Conservation (phyloP, 2,113 vertebrate species). For the Ictalurus furcatus region DNA sequence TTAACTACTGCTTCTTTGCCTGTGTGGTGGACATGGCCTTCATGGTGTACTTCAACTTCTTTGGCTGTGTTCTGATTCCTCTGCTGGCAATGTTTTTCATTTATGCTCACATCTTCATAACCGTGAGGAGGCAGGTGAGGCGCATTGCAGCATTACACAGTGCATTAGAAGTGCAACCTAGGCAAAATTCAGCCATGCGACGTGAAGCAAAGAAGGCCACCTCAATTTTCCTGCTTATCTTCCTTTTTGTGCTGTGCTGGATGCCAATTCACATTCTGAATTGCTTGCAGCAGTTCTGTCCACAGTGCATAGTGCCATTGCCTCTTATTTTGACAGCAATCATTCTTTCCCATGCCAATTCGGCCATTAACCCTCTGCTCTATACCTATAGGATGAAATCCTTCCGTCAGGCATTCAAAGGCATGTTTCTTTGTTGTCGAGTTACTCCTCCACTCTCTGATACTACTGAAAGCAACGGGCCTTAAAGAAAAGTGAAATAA, state of each 20-base stretch:
- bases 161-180: background rate
- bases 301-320: slow-evolving; percentile 53
- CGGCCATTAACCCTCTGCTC: slow-evolving; percentile 67
- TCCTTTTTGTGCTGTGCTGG: slow-evolving; percentile 66
- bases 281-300: slow-evolving; percentile 59
- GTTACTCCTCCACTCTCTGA: background rate
- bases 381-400: slow-evolving; percentile 68
- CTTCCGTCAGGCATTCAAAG: slow-evolving; percentile 58
- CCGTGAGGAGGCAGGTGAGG: slow-evolving; percentile 49
- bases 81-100: slow-evolving; percentile 60
- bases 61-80: slow-evolving; percentile 54
- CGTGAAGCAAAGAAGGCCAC: slow-evolving; percentile 59
- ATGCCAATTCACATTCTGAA: slow-evolving; percentile 68
- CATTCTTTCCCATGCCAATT: slow-evolving; percentile 68
- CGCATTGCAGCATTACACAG: slow-evolving; percentile 24
- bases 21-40: slow-evolving; percentile 57
- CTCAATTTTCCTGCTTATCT: slow-evolving; percentile 66
- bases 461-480: slow-evolving; percentile 18
- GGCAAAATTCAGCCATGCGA: background rate
- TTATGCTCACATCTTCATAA: slow-evolving; percentile 53
- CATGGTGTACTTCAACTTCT: slow-evolving; percentile 64
- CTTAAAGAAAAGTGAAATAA: background rate
- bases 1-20: slow-evolving; percentile 60
- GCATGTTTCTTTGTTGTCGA: slow-evolving; percentile 41
- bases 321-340: slow-evolving; percentile 53